Conservation (phyloP, 2,888 invertebrate genomes). For the Heterodera filipjevi region DNA sequence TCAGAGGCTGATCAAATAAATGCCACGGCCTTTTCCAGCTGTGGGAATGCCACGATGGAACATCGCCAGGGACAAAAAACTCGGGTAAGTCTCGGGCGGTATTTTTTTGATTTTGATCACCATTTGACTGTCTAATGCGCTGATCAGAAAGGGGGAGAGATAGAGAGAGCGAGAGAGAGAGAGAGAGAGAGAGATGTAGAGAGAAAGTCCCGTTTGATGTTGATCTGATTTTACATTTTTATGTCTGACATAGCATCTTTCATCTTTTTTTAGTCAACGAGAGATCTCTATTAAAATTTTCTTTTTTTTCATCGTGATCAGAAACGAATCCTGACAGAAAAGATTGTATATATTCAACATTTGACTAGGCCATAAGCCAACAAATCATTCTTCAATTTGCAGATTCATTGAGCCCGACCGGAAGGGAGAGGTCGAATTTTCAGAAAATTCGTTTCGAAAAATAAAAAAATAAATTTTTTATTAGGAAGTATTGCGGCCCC, state of each 20-base stretch:
- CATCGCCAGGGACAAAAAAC: slow-evolving; percentile 63
- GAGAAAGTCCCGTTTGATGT: too few species aligned
- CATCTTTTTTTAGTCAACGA: too few species aligned
- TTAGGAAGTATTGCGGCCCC: slow-evolving; percentile 51
- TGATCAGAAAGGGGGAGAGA: too few species aligned
- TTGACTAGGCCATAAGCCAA: background rate
- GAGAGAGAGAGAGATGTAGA: too few species aligned
- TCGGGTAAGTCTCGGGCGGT: slow-evolving; percentile 45
- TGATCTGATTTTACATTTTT: too few species aligned
- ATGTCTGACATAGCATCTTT: too few species aligned
- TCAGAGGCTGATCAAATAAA: background rate
- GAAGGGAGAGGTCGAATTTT: slow-evolving; percentile 53
- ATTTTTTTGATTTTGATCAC: too few species aligned
- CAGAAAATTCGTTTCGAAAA: background rate
- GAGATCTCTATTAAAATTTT: too few species aligned
- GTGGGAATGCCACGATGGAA: slow-evolving; percentile 63
- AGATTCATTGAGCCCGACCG: slow-evolving; percentile 63
- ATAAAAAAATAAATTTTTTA: background rate
- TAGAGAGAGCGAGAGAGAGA: too few species aligned
- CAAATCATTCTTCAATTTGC: slow-evolving; percentile 25
- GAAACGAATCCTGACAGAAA: too few species aligned
- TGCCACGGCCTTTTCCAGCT: background rate
- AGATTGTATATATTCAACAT: background rate
- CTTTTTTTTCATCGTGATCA: too few species aligned
- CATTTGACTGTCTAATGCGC: too few species aligned